Evolutionary conservation across 2,888 invertebrate genomes (phyloP).

Genomic region (Fragum sueziense): DNA sequence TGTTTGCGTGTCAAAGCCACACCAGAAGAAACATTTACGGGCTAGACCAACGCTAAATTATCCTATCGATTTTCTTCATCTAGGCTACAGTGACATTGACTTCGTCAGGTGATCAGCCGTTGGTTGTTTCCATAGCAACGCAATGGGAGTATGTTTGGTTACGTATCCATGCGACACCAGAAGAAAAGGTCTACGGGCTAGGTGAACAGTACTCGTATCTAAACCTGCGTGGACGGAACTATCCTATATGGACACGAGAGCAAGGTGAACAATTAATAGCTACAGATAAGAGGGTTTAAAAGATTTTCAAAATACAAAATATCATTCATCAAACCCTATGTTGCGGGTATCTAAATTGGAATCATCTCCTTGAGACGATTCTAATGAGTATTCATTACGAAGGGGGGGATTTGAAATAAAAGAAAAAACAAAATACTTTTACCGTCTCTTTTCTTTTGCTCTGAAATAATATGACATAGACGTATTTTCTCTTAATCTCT

Average conservation of each 20-base stretch:
- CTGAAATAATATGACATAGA: no score
- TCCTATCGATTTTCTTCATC: constrained; percentile 17
- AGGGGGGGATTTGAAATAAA: no score
- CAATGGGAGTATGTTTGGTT: constrained; percentile 71
- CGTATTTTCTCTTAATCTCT: no score
- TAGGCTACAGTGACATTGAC: constrained; percentile 56
- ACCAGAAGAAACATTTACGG: constrained; percentile 66
- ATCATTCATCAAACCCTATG: no score
- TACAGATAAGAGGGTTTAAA: no score
- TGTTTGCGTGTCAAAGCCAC: constrained; percentile 73
- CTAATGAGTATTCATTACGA: no score
- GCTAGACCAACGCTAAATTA: no score
- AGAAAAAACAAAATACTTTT: no score
- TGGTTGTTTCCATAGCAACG: constrained; percentile 50
- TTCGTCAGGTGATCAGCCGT: constrained; percentile 54
- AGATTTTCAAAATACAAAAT: no score
- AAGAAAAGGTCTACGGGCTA: constrained; percentile 75
- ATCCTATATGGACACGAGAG: constrained; percentile 78
- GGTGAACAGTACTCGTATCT: constrained; percentile 78
- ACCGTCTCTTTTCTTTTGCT: no score
- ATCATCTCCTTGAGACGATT: no score
- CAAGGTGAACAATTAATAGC: constrained; percentile 68
- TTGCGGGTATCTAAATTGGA: no score
- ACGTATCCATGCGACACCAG: constrained; percentile 62
- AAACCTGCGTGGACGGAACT: constrained; percentile 71